phyloP scores from a whole-genome alignment of 2,113 vertebrate genomes.

The Epinephelus moara region DNA sequence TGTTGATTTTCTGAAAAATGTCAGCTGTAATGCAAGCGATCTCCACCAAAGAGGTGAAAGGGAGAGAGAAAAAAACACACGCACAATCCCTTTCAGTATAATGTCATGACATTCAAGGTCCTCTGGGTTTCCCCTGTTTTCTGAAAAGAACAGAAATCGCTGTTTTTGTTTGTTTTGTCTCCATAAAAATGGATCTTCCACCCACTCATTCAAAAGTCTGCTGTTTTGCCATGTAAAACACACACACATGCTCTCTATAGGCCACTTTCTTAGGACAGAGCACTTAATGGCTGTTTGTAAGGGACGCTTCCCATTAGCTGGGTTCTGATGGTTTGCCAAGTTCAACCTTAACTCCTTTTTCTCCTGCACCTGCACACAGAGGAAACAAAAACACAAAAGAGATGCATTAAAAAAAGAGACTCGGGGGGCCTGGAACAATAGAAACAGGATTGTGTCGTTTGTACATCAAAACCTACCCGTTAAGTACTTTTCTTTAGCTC shows the following conservation, averaged over 20 bases:
- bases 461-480: constrained; percentile 86
- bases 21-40: constrained; percentile 44
- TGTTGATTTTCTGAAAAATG: constrained; percentile 60
- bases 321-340: constrained; percentile 92
- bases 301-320: constrained; percentile 85
- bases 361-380: constrained; percentile 84
- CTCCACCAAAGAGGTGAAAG: constrained; percentile 37
- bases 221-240: constrained; percentile 43
- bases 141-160: constrained; percentile 56
- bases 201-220: constrained; percentile 42
- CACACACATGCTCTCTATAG: constrained; percentile 62
- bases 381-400: constrained; percentile 15
- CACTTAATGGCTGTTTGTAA: constrained; percentile 65
- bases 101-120: constrained; percentile 78
- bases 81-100: constrained; percentile 75
- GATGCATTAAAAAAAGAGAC: background rate
- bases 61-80: constrained; percentile 28
- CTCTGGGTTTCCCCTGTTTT: constrained; percentile 44
- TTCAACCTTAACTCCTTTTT: constrained; percentile 96
- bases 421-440: background rate
- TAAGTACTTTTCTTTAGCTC: constrained; percentile 97
- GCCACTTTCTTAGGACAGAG: constrained; percentile 72
- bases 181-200: constrained; percentile 43
- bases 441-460: background rate
- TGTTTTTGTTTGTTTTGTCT: constrained; percentile 39